Evolutionary conservation across 2,888 invertebrate genomes (phyloP).

Genomic region (Troides oblongomaculatus): DNA sequence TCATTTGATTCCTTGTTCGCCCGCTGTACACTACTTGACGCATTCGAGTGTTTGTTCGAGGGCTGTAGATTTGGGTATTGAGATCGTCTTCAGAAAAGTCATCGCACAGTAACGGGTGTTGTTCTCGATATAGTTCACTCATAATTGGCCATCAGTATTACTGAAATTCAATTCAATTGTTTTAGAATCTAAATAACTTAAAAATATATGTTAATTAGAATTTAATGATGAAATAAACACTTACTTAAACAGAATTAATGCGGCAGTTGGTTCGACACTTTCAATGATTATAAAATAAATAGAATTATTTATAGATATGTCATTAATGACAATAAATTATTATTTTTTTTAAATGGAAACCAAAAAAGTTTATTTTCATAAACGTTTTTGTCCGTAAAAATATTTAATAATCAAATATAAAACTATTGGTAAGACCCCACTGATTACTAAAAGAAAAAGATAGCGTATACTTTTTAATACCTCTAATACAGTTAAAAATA

Average conservation of each 20-base stretch:
- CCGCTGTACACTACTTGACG: slow-evolving; percentile 44
- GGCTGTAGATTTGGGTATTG: slow-evolving; percentile 38
- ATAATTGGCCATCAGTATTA: slow-evolving; percentile 56
- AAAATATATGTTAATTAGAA: not conserved
- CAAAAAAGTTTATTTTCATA: not conserved
- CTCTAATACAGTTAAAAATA: too few species aligned
- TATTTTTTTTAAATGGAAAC: not conserved
- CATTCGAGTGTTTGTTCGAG: slow-evolving; percentile 44
- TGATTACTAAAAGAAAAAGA: too few species aligned
- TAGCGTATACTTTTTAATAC: too few species aligned
- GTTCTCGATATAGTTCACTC: slow-evolving; percentile 58
- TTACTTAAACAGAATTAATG: not conserved
- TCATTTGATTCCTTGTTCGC: slow-evolving; percentile 49
- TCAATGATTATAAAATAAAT: not conserved
- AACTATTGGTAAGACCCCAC: too few species aligned
- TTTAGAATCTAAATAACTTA: not conserved
- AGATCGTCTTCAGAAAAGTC: slow-evolving; percentile 60
- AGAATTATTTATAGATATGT: slow-evolving; percentile 2
- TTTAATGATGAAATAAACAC: not conserved
- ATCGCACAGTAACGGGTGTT: slow-evolving; percentile 62
- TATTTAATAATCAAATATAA: too few species aligned
- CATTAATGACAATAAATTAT: slow-evolving; percentile 11
- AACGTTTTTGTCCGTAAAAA: too few species aligned
- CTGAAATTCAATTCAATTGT: slow-evolving; percentile 10
- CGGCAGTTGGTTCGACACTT: not conserved